Evolutionary conservation across 1,140 invertebrate genomes (phyloP).

Genomic region (Drosophila trapezifrons): DNA sequence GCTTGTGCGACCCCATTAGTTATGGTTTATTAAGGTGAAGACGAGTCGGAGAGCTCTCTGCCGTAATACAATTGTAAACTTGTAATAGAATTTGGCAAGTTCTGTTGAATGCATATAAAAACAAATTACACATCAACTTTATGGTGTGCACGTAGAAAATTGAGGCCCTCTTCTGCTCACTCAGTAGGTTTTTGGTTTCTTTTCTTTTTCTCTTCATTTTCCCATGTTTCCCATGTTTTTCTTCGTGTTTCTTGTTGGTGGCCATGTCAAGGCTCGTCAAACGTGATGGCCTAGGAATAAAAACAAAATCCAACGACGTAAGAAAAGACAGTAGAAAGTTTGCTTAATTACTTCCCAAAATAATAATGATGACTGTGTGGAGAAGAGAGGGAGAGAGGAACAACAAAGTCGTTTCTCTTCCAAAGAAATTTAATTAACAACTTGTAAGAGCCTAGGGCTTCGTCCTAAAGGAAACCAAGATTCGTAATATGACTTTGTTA

Average conservation of each 20-base stretch:
- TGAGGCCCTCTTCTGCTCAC: slow-evolving; percentile 29
- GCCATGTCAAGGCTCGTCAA: slow-evolving; percentile 68
- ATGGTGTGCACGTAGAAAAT: slow-evolving; percentile 78
- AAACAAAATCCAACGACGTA: slow-evolving; percentile 38
- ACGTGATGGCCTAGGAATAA: slow-evolving; percentile 54
- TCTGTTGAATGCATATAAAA: slow-evolving; percentile 66
- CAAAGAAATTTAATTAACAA: slow-evolving; percentile 64
- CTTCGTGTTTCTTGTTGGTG: slow-evolving; percentile 12
- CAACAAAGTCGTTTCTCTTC: slow-evolving; percentile 27
- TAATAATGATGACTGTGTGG: slow-evolving; percentile 37
- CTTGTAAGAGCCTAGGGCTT: slow-evolving; percentile 24
- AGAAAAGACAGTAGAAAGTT: slow-evolving; percentile 64
- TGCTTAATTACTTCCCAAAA: slow-evolving; percentile 76
- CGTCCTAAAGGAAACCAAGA: slow-evolving; percentile 9
- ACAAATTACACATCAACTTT: slow-evolving; percentile 78
- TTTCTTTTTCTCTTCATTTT: slow-evolving; percentile 30
- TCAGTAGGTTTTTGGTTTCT: slow-evolving; percentile 1
- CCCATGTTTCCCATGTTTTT: slow-evolving; percentile 12
- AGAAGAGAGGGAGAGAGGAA: background rate
- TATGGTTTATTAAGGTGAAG: slow-evolving; percentile 74
- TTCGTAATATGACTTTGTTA: slow-evolving; percentile 1
- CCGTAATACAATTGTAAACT: slow-evolving; percentile 75
- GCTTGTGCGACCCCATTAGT: slow-evolving; percentile 59
- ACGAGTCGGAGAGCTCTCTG: slow-evolving; percentile 39
- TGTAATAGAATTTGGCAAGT: slow-evolving; percentile 77